phyloP scores from a whole-genome alignment of 1,140 invertebrate species.

The Bombus soroeensis region DNA sequence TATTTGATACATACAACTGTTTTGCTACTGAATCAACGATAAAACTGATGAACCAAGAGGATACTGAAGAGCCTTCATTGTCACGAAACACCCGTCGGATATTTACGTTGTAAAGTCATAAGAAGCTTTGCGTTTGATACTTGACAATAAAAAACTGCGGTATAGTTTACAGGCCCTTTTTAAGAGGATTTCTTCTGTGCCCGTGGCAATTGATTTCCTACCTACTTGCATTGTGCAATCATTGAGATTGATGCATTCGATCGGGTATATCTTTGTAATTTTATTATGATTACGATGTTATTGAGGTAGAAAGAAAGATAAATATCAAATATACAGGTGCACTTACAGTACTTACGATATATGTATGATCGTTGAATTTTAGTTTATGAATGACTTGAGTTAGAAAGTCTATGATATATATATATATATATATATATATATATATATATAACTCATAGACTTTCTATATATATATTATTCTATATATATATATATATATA shows the following conservation, averaged over 20 bases:
- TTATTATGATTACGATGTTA: neutral
- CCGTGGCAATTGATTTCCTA: neutral
- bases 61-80: neutral
- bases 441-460: too few relatives aligned
- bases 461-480: too few relatives aligned
- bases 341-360: too few relatives aligned
- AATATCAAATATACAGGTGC: too few relatives aligned
- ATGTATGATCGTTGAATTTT: too few relatives aligned
- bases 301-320: neutral
- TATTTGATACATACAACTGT: too few relatives aligned
- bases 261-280: neutral
- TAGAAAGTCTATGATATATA: neutral
- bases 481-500: too few relatives aligned
- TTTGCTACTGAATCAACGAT: neutral
- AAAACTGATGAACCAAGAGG: neutral
- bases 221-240: neutral
- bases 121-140: constrained; percentile 13
- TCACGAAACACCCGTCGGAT: neutral
- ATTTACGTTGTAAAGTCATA: constrained; percentile 10
- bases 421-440: too few relatives aligned
- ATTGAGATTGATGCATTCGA: too few relatives aligned
- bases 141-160: neutral
- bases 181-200: constrained; percentile 19
- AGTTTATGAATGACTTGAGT: neutral
- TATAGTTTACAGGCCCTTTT: neutral